Percentiles rank a stretch among this genome's conserved stretches.
Evolutionary conservation across 2,797 vertebrate genomes (phyloP).

Genomic region (Lateolabrax maculatus): DNA sequence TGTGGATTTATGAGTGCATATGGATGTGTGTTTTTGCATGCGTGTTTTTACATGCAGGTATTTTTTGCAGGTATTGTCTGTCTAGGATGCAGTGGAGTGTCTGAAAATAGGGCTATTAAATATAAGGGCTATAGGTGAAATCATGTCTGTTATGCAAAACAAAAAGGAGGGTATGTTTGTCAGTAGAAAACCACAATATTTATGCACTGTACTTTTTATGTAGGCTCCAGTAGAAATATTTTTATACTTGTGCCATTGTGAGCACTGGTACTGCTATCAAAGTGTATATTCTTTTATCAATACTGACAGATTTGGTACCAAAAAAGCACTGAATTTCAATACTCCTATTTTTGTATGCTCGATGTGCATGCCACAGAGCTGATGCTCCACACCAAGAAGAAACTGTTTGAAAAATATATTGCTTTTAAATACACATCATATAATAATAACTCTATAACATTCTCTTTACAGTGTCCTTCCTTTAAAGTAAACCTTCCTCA

Average conservation of each 20-base stretch:
- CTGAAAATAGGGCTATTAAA: constrained; percentile 46
- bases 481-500: constrained; percentile 18
- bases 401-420: background rate
- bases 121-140: constrained; percentile 31
- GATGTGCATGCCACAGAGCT: background rate
- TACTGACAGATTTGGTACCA: background rate
- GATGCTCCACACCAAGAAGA: background rate
- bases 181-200: constrained; percentile 9
- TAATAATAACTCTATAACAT: background rate
- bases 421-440: constrained; percentile 1
- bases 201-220: constrained; percentile 3
- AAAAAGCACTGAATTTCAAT: background rate
- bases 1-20: constrained; percentile 30
- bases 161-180: constrained; percentile 11
- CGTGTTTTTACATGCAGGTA: constrained; percentile 26
- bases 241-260: background rate
- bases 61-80: constrained; percentile 15
- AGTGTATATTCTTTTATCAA: background rate
- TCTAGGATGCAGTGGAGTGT: constrained; percentile 19
- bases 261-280: background rate
- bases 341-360: background rate
- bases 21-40: constrained; percentile 6
- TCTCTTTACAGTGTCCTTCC: constrained; percentile 2
- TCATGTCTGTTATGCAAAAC: constrained; percentile 43
- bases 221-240: background rate